These are phyloP conservation scores for Drosophila yooni DNA, from an alignment of 2,888 invertebrate genomes.

Conservation along the genomic window DNA sequence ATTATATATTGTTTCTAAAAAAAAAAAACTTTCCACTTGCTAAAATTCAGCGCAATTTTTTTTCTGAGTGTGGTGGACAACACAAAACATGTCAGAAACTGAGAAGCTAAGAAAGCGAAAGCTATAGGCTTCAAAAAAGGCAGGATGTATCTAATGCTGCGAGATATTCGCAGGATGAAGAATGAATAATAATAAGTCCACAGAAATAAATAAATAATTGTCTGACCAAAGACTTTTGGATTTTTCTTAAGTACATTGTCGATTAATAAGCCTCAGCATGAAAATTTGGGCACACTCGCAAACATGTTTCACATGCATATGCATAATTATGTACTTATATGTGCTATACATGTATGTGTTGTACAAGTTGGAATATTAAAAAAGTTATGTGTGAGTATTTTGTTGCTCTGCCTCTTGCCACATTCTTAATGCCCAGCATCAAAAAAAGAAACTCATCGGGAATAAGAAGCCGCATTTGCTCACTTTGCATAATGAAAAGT, in stretches of 20 bases:
- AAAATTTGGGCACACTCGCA: neutral
- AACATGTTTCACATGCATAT: neutral
- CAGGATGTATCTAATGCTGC: neutral
- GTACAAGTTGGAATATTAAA: slow-evolving; percentile 5
- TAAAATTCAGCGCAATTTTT: neutral
- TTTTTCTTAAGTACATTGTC: neutral
- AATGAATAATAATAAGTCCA: neutral
- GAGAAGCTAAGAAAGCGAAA: neutral
- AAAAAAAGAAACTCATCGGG: slow-evolving; percentile 10
- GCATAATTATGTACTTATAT: slow-evolving; percentile 6
- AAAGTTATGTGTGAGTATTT: slow-evolving; percentile 17
- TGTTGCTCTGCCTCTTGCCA: slow-evolving; percentile 20
- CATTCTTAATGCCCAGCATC: slow-evolving; percentile 49
- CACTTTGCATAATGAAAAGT: slow-evolving; percentile 73
- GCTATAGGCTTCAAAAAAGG: neutral
- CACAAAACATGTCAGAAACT: neutral
- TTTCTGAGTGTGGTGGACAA: neutral
- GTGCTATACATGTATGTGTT: neutral
- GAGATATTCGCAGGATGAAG: neutral
- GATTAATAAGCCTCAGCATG: neutral
- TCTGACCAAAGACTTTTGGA: neutral
- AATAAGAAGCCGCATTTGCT: slow-evolving; percentile 25
- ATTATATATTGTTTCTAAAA: no score
- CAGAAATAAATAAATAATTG: neutral
- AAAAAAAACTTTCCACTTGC: no score